These are phyloP conservation scores for Torymus texanus DNA, from an alignment of 2,888 invertebrate species.

Conservation along the genomic window DNA sequence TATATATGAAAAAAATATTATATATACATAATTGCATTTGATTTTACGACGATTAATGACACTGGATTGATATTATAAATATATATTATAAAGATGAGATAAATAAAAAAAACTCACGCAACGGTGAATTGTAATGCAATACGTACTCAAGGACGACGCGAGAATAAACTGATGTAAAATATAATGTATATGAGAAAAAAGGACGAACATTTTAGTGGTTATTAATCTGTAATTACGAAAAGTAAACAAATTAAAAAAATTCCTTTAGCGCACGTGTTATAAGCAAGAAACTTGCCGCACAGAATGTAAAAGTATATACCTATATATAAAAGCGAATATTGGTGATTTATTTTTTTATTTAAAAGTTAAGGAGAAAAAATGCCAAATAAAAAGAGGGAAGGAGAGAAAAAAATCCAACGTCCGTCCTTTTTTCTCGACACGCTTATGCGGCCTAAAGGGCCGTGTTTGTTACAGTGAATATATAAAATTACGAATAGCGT, in stretches of 20 bases:
- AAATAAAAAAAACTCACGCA: slow-evolving; percentile 50
- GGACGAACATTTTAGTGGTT: slow-evolving; percentile 44
- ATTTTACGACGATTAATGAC: slow-evolving; percentile 55
- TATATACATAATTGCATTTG: slow-evolving; percentile 66
- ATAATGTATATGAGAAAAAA: slow-evolving; percentile 56
- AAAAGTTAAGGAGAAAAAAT: slow-evolving; percentile 38
- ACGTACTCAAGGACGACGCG: slow-evolving; percentile 66
- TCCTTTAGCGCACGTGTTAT: slow-evolving; percentile 41
- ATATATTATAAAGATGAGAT: slow-evolving; percentile 58
- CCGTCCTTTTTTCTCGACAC: slow-evolving; percentile 54
- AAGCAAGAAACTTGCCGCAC: slow-evolving; percentile 24
- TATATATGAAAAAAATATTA: slow-evolving; percentile 60
- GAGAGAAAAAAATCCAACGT: slow-evolving; percentile 50
- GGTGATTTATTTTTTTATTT: slow-evolving; percentile 51
- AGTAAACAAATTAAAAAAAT: slow-evolving; percentile 46
- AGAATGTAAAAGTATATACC: slow-evolving; percentile 21
- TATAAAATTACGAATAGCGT: slow-evolving; percentile 32
- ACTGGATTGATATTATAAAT: slow-evolving; percentile 54
- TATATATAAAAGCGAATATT: slow-evolving; percentile 33
- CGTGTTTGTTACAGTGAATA: slow-evolving; percentile 60
- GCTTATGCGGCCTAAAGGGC: slow-evolving; percentile 57
- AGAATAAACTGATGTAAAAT: slow-evolving; percentile 46
- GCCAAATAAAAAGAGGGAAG: slow-evolving; percentile 36
- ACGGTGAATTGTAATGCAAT: slow-evolving; percentile 67
- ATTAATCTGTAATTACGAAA: slow-evolving; percentile 17